These are phyloP conservation scores for Eremophila alpestris DNA, from an alignment of 2,797 vertebrate species.

Conservation along the genomic window DNA sequence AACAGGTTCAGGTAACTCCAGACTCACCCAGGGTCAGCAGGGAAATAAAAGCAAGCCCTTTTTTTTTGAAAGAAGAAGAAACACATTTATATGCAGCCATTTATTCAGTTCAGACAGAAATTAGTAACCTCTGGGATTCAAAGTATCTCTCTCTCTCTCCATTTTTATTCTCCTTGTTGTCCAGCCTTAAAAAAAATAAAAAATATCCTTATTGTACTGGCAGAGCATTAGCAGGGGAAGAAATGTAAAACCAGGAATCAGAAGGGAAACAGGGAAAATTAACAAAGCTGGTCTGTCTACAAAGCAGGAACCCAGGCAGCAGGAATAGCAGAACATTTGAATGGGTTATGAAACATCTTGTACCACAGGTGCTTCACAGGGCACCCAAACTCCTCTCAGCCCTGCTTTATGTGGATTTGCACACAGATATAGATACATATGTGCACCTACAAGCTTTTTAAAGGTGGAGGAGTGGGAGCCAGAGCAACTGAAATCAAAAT, in stretches of 20 bases:
- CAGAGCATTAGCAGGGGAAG: background rate
- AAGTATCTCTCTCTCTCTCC: background rate
- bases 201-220: background rate
- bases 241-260: background rate
- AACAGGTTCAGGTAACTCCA: slow-evolving; percentile 76
- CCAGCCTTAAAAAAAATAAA: slow-evolving; percentile 1
- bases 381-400: background rate
- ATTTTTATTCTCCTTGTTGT: background rate
- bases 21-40: slow-evolving; percentile 52
- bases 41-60: background rate
- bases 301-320: background rate
- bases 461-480: background rate
- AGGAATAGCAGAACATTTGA: background rate
- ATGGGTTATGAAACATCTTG: background rate
- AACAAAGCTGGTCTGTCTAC: slow-evolving; percentile 14
- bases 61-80: slow-evolving; percentile 63
- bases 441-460: background rate
- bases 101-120: slow-evolving; percentile 54
- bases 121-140: slow-evolving; percentile 25
- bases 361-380: background rate
- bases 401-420: background rate
- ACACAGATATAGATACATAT: rapidly evolving
- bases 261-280: background rate
- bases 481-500: background rate
- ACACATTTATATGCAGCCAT: slow-evolving; percentile 45